Percentiles rank a stretch among this genome's conserved stretches.
Conservation (phyloP, 2,113 vertebrate genomes). For the Protobothrops flavoviridis region DNA sequence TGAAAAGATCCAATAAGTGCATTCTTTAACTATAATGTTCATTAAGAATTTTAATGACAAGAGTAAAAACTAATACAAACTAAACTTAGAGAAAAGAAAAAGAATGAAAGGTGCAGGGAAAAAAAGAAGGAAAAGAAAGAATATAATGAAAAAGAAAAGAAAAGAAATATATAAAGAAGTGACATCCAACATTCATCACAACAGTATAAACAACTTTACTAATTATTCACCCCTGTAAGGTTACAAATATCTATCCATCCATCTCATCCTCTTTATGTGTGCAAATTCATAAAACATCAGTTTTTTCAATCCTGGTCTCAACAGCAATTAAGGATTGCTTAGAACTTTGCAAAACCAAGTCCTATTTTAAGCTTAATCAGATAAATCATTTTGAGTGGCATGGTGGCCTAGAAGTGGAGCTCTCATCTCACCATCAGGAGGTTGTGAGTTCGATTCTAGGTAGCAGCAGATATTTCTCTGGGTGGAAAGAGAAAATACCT, state of each 20-base stretch:
- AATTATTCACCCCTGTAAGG: neutral
- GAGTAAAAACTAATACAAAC: neutral
- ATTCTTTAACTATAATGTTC: neutral
- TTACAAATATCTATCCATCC: neutral
- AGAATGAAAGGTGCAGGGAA: neutral
- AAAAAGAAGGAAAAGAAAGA: neutral
- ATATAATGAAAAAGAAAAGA: too few species aligned
- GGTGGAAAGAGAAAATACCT: too few species aligned
- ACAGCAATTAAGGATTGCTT: neutral
- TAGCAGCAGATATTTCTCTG: too few species aligned
- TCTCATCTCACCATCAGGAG: too few species aligned
- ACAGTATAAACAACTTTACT: too few species aligned
- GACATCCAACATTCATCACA: too few species aligned
- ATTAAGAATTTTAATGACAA: neutral
- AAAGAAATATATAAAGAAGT: too few species aligned
- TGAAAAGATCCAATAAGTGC: neutral
- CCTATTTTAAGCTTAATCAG: neutral
- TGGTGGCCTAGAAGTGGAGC: too few species aligned
- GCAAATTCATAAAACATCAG: neutral
- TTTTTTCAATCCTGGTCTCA: neutral
- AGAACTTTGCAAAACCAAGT: neutral
- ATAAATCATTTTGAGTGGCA: neutral
- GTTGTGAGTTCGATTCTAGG: too few species aligned
- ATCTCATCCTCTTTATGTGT: neutral
- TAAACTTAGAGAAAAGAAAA: neutral